Evolutionary conservation across 2,888 invertebrate species (phyloP), one percentile per base, ranked within the genome.

Genomic region (Agrotis exclamationis): DNA sequence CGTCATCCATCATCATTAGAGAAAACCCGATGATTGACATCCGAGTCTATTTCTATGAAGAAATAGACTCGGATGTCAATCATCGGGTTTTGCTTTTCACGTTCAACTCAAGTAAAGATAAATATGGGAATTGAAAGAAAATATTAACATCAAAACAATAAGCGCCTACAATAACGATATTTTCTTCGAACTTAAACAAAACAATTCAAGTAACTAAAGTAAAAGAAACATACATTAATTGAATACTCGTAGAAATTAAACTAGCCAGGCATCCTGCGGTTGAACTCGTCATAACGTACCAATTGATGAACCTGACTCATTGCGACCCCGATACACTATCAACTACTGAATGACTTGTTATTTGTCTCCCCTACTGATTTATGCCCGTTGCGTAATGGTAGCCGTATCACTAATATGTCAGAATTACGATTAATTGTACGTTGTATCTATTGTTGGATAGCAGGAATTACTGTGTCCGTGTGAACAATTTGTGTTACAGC

Each of bases 291-390:
- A 39, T 57, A 72, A 65, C 47, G 64, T 74, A 79, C n/a, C 62
- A 82, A 68, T 79, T 73, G 50, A 79, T 62, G 70, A 63, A 73
- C 79, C 79, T 79, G 83, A 79, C 64, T 82, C 79, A 79, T 79
- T 18, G 47, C 68, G 83, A 73, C 83, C 79, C 79, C 83, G 68
- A 79, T 79, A 68, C 44, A 28, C 20, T 79, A 82, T 79, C 79
- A 58, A 56, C 57, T 78, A 45, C 54, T 79, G 79, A 79, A 82
- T 82, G 83, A 79, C 64, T 62, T 56, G 67, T 73, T 64, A 82
- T 82, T 82, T 79, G 79, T 79, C 83, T 56, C 53, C 53, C 44
- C 11, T 14, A 20, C 39, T 82, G 73, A 79, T 79, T 82, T 78
- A 79, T 79, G 65, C 20, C 47, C 24, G 44, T 77, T 82, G 20